Base-by-base conservation (phyloP, 2,113 vertebrate genomes). In the Rhipidura dahli region DNA sequence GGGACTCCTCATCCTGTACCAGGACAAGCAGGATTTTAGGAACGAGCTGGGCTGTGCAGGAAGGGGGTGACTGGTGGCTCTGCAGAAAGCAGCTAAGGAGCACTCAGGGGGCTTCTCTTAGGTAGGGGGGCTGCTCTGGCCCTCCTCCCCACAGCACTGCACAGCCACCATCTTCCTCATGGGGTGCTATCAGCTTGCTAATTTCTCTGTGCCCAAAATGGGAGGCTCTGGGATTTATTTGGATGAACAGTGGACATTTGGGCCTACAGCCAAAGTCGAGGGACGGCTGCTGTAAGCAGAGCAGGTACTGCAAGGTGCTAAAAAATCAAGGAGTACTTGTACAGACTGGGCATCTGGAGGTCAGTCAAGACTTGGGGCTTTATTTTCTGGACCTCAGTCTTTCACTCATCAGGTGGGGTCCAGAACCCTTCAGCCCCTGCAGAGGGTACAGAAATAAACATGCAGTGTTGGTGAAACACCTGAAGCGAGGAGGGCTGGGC, bases 41-140 rank as follows among this genome's bases (percentile, higher is more conserved):
- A 76, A 33, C 0, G 0, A 84, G 35, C 20, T 1, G 0, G 26
- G 61, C 24, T 57, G 47, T 44, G 51, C n/a, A 66, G 13, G 7
- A 44, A 20, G 19, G 23, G 20, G 6, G 35, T 51, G 27, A 42
- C 30, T 49, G 35, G n/a, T 60, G 40, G 44, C 60, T 56, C 60
- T 54, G 63, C 54, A 69, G 54, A 11, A 15, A 59, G 21, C 66
- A 37, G 72, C 23, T 23, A 42, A 89, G 60, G 75, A 85, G 35
- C 40, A 27, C 44, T 33, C 18, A 42, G 20, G 13, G 51, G 20
- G 39, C 6, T 31, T 61, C 45, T 64, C 14, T 40, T 40, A 11
- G 2, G 17, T 59, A 37, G 16, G 6, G 15, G 20, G 15, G 10
- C 19, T 61, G 37, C 30, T 39, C 77, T 87, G 53, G 6, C 1